Conservation (phyloP, 2,888 invertebrate species). For the Euphydryas editha region DNA sequence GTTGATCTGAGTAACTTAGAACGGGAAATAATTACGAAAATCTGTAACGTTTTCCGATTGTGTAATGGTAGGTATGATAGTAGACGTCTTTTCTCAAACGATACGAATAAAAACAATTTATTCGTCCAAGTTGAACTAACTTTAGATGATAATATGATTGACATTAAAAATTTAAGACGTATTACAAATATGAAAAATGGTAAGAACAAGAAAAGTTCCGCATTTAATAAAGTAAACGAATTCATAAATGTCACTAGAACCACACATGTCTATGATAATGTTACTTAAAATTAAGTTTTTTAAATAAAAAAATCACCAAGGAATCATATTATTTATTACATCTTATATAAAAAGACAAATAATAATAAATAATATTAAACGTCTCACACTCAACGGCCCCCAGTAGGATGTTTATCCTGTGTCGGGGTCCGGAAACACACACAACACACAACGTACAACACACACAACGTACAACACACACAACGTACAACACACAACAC, state of each 20-base stretch:
- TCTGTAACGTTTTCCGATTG: constrained; percentile 57
- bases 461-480: too few species aligned
- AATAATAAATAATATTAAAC: too few species aligned
- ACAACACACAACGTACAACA: background rate
- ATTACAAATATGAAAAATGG: constrained; percentile 1
- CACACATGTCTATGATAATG: constrained; percentile 19
- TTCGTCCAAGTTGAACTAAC: constrained; percentile 56
- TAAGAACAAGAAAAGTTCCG: constrained; percentile 1
- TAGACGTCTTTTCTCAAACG: constrained; percentile 33
- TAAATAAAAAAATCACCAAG: background rate
- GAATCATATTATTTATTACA: background rate
- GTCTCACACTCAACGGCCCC: too few species aligned
- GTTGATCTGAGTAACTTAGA: constrained; percentile 59
- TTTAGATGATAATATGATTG: constrained; percentile 51
- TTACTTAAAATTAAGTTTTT: constrained; percentile 21
- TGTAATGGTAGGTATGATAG: constrained; percentile 55
- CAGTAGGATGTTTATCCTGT: too few species aligned
- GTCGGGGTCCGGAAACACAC: too few species aligned
- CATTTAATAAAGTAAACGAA: background rate
- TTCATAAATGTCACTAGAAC: constrained; percentile 25
- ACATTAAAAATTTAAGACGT: constrained; percentile 21
- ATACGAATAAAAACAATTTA: constrained; percentile 45
- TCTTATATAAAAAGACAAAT: background rate
- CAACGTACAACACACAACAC: too few species aligned
- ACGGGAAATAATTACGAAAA: constrained; percentile 44